Evolutionary conservation across 2,888 invertebrate species (phyloP).

Genomic region (Latheticus oryzae): DNA sequence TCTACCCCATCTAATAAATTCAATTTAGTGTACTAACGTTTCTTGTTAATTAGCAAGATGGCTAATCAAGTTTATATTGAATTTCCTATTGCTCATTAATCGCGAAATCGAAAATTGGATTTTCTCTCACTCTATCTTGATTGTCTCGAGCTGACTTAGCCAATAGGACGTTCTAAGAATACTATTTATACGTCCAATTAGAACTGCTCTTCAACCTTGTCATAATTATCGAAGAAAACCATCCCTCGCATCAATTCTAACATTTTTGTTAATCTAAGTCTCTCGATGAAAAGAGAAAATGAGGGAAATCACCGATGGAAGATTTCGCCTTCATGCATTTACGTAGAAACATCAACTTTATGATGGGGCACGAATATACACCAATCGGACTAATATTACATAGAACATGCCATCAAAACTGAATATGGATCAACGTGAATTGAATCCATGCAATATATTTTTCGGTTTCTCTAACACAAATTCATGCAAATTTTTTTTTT

Average conservation of each 20-base stretch:
- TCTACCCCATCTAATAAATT: conserved; percentile 43
- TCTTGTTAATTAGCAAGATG: conserved; percentile 22
- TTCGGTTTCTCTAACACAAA: conserved; percentile 29
- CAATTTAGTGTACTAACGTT: conserved; percentile 16
- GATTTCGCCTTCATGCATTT: conserved; percentile 19
- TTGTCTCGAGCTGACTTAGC: conserved; percentile 17
- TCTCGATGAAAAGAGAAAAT: conserved; percentile 18
- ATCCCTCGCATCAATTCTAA: too few species aligned
- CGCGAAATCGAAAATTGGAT: conserved; percentile 30
- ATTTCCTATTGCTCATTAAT: conserved; percentile 32
- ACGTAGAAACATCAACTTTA: not conserved
- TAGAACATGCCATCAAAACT: conserved; percentile 36
- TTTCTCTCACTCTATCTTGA: conserved; percentile 13
- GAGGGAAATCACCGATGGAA: conserved; percentile 12
- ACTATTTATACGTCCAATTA: conserved; percentile 33
- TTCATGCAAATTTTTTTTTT: conserved; percentile 41
- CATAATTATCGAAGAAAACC: too few species aligned
- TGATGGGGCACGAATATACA: conserved; percentile 18
- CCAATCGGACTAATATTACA: conserved; percentile 30
- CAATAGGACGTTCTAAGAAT: conserved; percentile 38
- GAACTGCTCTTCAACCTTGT: not conserved
- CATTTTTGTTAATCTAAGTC: too few species aligned
- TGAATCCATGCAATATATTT: conserved; percentile 35
- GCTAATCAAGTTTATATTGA: conserved; percentile 27
- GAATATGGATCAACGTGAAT: conserved; percentile 28